phyloP scores from a whole-genome alignment of 2,113 vertebrate species.

The Festucalex cinctus region DNA sequence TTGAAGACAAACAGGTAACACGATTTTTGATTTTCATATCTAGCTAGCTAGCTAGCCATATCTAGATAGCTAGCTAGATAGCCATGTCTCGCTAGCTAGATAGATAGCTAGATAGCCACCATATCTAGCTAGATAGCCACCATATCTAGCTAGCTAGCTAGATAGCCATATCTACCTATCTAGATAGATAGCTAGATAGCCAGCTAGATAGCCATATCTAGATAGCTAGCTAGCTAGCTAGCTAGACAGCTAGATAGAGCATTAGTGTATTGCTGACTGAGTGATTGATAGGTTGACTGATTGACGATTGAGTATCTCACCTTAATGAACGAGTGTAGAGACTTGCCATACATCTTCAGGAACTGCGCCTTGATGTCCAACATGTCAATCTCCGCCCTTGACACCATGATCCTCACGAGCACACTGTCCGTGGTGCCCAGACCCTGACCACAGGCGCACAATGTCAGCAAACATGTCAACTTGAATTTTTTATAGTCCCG shows the following conservation, averaged over 20 bases:
- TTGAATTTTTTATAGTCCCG: not conserved
- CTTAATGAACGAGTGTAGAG: constrained; percentile 94
- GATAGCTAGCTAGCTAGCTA: not conserved
- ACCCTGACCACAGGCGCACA: constrained; percentile 69
- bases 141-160: no score
- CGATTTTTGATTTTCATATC: no score
- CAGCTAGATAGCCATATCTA: no score
- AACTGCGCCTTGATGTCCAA: constrained; percentile 86
- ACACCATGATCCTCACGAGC: constrained; percentile 90
- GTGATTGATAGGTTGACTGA: constrained; percentile 10
- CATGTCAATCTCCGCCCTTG: constrained; percentile 92
- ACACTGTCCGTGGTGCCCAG: constrained; percentile 88
- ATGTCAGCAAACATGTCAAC: not conserved
- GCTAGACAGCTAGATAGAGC: not conserved
- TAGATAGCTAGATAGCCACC: no score
- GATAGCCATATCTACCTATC: no score
- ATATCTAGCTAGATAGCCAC: no score
- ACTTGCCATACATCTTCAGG: constrained; percentile 86
- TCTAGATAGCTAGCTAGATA: no score
- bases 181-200: no score
- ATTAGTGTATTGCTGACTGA: constrained; percentile 15
- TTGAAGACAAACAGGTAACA: not conserved
- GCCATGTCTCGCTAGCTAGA: no score
- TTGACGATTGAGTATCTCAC: constrained; percentile 58
- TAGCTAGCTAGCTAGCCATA: no score